Base-by-base conservation (phyloP, 1,140 invertebrate genomes). In the Semibalanus balanoides region DNA sequence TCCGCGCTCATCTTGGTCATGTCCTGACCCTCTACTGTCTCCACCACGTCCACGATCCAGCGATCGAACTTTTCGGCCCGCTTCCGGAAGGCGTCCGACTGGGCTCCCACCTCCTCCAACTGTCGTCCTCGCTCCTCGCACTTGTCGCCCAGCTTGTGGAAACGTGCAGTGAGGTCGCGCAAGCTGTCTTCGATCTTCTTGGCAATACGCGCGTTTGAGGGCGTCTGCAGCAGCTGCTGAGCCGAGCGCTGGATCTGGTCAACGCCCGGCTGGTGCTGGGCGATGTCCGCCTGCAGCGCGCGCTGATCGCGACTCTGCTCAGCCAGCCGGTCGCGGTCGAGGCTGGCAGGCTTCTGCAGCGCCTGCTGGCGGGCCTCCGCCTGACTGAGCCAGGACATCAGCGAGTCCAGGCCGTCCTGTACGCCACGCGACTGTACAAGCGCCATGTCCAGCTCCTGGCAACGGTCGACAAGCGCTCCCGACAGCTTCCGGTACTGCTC, bases 361-460 rank as follows among this genome's bases (percentile, higher is more conserved):
- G 78, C 89, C 88, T 94, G 94, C 82, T 92, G 89, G 80, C 91
- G 89, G 78, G 88, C 90, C 82, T 97, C 94, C 11, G 91, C 90
- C 79, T 91, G 89, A 77, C 90, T 91, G 40, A 97, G 84, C 95
- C 95, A 97, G 73, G 86, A 83, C 9, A 92, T 88, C 17, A 97
- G 87, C 75, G 91, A 88, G 81, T 97, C 94, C 0, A 97, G 86
- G 17, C 94, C 93, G 83, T 96, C 94, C 82, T 96, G 93, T 19
- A 97, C 90, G n/a, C 93, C 94, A 84, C 97, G 95, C 76, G 93
- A 94, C 83, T 96, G 93, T 9, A 96, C 89, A 40, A 97, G 85
- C 0, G 94, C 94, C 0, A 91, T 92, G 79, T 97, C 94, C 73
- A 98, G 84, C 71, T 91, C 88, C 78, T 92, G 89, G 80, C 93